Base-by-base conservation (phyloP, 2,797 vertebrate species). In the Philypnodon macrostomus region DNA sequence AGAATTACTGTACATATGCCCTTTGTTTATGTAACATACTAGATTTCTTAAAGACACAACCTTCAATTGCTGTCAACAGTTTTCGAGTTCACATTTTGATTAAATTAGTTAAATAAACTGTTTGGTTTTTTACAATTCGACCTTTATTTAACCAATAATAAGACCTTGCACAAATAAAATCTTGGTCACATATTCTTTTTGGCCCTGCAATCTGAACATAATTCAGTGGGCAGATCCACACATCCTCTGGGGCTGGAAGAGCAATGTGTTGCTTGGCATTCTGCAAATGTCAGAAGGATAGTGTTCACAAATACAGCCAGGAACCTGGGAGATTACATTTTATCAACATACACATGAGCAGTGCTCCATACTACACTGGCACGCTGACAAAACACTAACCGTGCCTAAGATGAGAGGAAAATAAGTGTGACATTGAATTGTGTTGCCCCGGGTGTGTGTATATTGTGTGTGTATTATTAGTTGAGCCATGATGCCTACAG, bases 331-430 rank as follows among this genome's bases (percentile, higher is more conserved):
- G 81, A 80, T 81, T 75, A 73, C 73, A 70, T 71, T 78, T 73
- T 59, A 81, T 81, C 81, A 81, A 81, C 79, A 84, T 67, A 78
- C 71, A 81, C 76, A 77, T 78, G 74, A 75, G 67, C 51, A 14
- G 31, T 31, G 59, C 67, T 61, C 67, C 76, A 76, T 66, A 55
- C 61, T 10, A 56, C 67, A 53, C 54, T 17, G 64, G 63, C 68
- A 11, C 52, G 1, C 53, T 15, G 55, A 53, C 70, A 53, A 71
- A 73, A 73, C 71, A 57, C 73, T 57, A 63, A 71, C 63, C 68
- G 42, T 7, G 19, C 54, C 66, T 38, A 46, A 63, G 62, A 31
- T 34, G 56, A 78, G 31, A 26, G 38, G 38, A 36, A 58, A 50
- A 42, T 40, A 38, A 38, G 15, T 21, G 21, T 53, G 50, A 53